Conservation (phyloP, 1,140 invertebrate species). For the Campoletis sonorensis region DNA sequence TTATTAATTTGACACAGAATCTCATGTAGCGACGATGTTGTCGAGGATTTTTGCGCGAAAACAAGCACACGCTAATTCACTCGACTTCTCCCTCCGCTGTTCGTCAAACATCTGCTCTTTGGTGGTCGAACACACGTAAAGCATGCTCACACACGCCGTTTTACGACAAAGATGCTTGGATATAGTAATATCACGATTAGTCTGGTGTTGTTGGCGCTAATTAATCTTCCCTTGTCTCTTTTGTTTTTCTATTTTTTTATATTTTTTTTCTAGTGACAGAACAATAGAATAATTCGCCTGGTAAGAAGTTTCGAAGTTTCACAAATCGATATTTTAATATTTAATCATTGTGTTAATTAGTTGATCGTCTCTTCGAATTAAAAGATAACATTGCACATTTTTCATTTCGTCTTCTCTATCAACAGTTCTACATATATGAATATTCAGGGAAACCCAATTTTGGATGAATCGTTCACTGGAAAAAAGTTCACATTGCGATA, state of each 20-base stretch:
- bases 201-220: background rate
- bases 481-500: too few relatives aligned
- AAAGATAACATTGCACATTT: too few relatives aligned
- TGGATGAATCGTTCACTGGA: too few relatives aligned
- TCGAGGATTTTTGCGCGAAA: background rate
- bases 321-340: background rate
- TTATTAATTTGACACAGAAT: too few relatives aligned
- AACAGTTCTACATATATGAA: too few relatives aligned
- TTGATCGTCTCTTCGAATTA: background rate
- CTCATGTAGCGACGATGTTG: background rate
- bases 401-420: too few relatives aligned
- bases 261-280: constrained; percentile 37
- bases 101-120: background rate
- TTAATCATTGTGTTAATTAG: background rate
- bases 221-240: constrained; percentile 45
- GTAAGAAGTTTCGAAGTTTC: background rate
- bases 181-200: background rate
- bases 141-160: background rate
- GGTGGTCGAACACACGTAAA: background rate
- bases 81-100: background rate
- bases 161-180: background rate
- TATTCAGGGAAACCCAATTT: too few relatives aligned
- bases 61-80: background rate
- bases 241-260: too few relatives aligned
- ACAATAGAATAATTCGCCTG: background rate